These are phyloP conservation scores for Tyto alba DNA, from an alignment of 2,113 vertebrate genomes.

Conservation along the genomic window DNA sequence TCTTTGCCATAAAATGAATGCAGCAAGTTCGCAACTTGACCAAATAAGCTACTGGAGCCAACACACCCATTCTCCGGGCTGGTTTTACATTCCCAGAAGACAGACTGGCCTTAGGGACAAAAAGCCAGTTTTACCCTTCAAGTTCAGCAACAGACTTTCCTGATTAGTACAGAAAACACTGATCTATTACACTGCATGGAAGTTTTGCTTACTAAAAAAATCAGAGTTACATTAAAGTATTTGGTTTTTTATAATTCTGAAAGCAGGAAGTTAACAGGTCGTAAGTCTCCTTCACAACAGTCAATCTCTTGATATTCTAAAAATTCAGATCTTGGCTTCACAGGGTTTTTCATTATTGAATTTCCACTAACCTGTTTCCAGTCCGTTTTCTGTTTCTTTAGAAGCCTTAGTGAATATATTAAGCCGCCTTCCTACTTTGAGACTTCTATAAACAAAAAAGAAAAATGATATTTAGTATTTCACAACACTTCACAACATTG, in stretches of 20 bases:
- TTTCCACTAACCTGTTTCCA: conserved; percentile 75
- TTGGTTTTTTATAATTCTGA: neutral
- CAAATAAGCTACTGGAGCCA: neutral
- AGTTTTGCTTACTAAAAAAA: neutral
- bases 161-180: neutral
- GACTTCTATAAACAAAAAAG: conserved; percentile 64
- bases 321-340: neutral
- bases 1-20: neutral
- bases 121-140: neutral
- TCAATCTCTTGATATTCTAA: neutral
- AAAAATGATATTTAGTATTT: conserved; percentile 25
- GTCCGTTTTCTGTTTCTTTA: conserved; percentile 21
- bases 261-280: neutral
- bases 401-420: conserved; percentile 78
- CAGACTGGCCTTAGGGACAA: neutral
- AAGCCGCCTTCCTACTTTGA: conserved; percentile 75
- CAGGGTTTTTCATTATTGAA: neutral
- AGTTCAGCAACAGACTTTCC: neutral
- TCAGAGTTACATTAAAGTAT: neutral
- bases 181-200: neutral
- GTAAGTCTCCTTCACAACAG: neutral
- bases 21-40: neutral
- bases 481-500: conserved; percentile 19
- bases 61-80: neutral
- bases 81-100: neutral